Evolutionary conservation across 2,888 invertebrate genomes (phyloP), one percentile per base, ranked within the genome.

Genomic region (Aporophyla lueneburgensis): DNA sequence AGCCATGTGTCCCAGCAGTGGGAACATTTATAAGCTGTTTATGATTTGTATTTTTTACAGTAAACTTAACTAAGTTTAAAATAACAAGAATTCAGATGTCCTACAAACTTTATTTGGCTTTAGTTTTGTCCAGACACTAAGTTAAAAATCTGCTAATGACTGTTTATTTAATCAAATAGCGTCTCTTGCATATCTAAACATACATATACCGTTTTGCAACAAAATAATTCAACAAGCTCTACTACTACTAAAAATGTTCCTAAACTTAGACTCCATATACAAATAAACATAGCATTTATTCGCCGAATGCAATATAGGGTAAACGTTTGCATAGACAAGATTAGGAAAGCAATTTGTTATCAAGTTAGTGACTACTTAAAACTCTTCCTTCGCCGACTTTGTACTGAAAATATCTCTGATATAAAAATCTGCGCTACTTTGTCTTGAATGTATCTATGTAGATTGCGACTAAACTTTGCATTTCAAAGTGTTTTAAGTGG

Each of bases 381-480:
- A 21, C 61, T 65, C 40, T 46, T 70, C 61, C 54, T 43, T 82
- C 43, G 43, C 51, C 56, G 40, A 74, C 43, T 77, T 79, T 53
- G 19, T n/a, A 65, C 58, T n/a, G 10, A 74, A 66, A 78, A 75
- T 76, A 88, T 86, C 63, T 78, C 77, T 71, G 70, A 83, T 63
- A 75, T 58, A 82, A 87, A 88, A 79, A 78, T 79, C 73, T 68
- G 43, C 24, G 49, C 67, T 51, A 81, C 78, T 86, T 84, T 84
- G 86, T 80, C 87, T 86, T 33, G 10, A 59, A 87, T 86, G 83
- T 84, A 84, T 76, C 82, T n/a, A n/a, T n/a, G n/a, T 70, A 88
- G 87, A 89, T 87, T 87, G 87, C 54, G 86, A 87, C 84, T 81
- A 87, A 89, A n/a, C n/a, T 90, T 90, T 90, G 87, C 88, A 88